phyloP scores from a whole-genome alignment of 2,113 vertebrate species.

The Oreochromis niloticus region DNA sequence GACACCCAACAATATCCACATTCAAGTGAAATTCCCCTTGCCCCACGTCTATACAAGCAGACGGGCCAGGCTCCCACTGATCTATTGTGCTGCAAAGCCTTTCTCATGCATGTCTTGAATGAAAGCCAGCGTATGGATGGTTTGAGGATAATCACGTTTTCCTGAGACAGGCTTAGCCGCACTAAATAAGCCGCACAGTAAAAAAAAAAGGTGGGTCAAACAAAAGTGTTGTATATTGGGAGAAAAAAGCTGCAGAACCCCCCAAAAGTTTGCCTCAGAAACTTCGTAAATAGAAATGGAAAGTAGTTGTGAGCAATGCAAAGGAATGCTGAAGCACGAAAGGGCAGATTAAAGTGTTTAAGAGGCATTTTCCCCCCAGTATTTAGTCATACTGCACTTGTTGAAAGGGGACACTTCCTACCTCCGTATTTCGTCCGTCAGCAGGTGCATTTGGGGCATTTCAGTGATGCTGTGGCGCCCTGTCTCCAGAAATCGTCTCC shows the following conservation, averaged over 20 bases:
- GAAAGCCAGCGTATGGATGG: constrained; percentile 55
- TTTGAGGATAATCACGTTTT: constrained; percentile 67
- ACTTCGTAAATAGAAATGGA: not conserved
- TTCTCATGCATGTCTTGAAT: constrained; percentile 71
- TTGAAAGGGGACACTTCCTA: not conserved
- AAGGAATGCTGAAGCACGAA: not conserved
- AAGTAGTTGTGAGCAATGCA: not conserved
- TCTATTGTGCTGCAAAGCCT: constrained; percentile 69
- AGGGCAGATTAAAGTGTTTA: not conserved
- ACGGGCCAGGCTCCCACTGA: constrained; percentile 69
- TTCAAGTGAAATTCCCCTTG: constrained; percentile 41
- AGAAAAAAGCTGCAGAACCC: not conserved
- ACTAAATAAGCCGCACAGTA: constrained; percentile 47
- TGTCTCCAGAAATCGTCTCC: not conserved
- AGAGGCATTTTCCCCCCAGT: rapidly evolving
- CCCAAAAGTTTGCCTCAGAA: not conserved
- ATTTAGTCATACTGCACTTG: not conserved
- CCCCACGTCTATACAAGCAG: constrained; percentile 48
- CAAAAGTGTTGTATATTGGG: not conserved
- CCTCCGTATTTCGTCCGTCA: not conserved
- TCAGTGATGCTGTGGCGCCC: constrained; percentile 19
- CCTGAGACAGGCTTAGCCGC: constrained; percentile 56
- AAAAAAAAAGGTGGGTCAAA: not conserved
- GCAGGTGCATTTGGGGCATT: constrained; percentile 52
- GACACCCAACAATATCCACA: constrained; percentile 41